Evolutionary conservation across 2,797 vertebrate species (phyloP).

Genomic region (Anabacerthia variegaticeps): DNA sequence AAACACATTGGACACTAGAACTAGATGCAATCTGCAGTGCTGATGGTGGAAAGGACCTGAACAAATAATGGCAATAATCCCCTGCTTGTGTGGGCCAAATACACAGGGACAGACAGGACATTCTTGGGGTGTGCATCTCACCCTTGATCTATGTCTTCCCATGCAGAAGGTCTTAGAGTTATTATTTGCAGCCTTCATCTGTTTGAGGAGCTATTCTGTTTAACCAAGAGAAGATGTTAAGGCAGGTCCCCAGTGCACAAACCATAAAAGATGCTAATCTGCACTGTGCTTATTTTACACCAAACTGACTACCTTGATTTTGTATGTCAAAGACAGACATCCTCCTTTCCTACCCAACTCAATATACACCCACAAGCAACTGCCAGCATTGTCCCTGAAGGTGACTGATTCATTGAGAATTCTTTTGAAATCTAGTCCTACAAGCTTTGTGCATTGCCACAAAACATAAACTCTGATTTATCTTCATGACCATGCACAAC

Average conservation of each 20-base stretch:
- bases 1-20: not conserved
- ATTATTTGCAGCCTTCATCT: not conserved
- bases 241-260: not conserved
- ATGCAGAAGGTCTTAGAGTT: not conserved
- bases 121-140: not conserved
- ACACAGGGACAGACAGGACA: not conserved
- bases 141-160: not conserved
- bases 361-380: fast-evolving
- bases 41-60: not conserved
- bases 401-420: not conserved
- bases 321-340: not conserved
- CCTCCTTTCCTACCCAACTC: not conserved
- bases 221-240: not conserved
- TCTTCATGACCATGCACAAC: not conserved
- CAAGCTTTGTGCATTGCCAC: not conserved
- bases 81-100: not conserved
- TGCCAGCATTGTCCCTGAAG: not conserved
- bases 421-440: not conserved
- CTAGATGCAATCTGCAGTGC: not conserved
- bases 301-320: not conserved
- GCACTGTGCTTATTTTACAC: not conserved
- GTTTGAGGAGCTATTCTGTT: not conserved
- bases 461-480: not conserved
- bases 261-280: not conserved
- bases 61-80: not conserved